Evolutionary conservation across 2,113 vertebrate species (phyloP).

Genomic region (Genyomyrus donnyi): DNA sequence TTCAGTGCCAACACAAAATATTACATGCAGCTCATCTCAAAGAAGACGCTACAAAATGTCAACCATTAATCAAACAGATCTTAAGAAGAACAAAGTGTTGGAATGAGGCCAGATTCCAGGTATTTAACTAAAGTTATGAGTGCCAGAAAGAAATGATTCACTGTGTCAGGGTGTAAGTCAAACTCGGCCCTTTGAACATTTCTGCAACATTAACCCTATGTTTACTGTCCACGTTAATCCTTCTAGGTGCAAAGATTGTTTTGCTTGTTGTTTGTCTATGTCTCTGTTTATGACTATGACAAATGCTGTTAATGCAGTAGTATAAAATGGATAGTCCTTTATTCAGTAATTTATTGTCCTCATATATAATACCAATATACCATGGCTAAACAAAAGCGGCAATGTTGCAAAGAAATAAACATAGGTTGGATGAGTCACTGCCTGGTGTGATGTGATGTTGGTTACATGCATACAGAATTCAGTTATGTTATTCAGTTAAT

Average conservation of each 20-base stretch:
- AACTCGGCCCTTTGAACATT: neutral
- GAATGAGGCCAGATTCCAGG: neutral
- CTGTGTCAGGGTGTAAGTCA: neutral
- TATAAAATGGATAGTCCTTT: neutral
- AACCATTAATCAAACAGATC: neutral
- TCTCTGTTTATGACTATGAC: neutral
- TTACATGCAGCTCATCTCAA: neutral
- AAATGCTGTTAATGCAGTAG: neutral
- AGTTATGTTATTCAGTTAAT: neutral
- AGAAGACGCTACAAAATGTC: neutral
- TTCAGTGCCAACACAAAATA: neutral
- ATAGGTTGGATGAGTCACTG: neutral
- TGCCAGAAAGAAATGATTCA: conserved; percentile 1
- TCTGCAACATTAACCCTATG: neutral
- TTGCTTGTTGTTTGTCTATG: neutral
- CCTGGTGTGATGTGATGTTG: neutral
- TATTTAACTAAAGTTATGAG: neutral
- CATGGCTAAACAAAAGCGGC: neutral
- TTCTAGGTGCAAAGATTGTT: neutral
- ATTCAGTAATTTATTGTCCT: neutral
- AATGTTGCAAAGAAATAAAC: neutral
- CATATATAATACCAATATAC: neutral
- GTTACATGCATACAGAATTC: neutral
- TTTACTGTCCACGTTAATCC: neutral
- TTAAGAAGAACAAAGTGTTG: conserved; percentile 6